Percentiles rank a stretch among this genome's conserved stretches.
Conservation (phyloP, 2,888 invertebrate species). For the Schizotus pectinicornis region DNA sequence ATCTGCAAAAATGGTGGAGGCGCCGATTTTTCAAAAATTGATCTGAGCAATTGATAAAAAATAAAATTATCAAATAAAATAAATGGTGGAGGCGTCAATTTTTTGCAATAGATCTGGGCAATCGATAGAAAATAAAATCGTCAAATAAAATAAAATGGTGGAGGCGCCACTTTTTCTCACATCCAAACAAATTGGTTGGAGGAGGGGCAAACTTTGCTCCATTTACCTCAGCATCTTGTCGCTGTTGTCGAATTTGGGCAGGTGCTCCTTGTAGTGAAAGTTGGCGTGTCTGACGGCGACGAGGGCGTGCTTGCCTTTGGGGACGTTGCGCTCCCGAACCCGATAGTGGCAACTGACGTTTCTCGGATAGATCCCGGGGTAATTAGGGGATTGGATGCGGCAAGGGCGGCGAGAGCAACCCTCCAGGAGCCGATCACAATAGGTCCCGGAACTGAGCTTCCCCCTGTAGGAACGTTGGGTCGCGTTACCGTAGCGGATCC, state of each 20-base stretch:
- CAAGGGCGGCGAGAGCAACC: conserved; percentile 70
- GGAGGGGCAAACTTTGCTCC: not conserved
- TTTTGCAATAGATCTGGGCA: no score
- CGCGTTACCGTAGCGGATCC: conserved; percentile 78
- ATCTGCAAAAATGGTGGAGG: not conserved
- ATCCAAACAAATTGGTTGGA: no score
- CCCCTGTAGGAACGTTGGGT: conserved; percentile 78
- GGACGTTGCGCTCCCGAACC: conserved; percentile 59
- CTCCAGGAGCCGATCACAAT: conserved; percentile 81
- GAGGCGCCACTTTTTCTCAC: not conserved
- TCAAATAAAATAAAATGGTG: not conserved
- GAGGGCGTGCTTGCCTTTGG: conserved; percentile 76
- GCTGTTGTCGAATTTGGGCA: conserved; percentile 77
- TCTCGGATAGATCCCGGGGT: conserved; percentile 87
- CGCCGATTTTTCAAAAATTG: not conserved
- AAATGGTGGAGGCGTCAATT: no score
- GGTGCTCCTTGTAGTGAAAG: conserved; percentile 80
- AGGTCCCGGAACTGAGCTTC: conserved; percentile 75
- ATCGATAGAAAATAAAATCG: no score
- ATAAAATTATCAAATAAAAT: no score
- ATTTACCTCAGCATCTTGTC: conserved; percentile 76
- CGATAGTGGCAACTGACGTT: conserved; percentile 71
- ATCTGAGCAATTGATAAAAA: no score
- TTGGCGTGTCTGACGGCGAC: conserved; percentile 78
- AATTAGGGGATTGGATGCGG: conserved; percentile 87